Conservation (phyloP, 2,113 vertebrate genomes). For the Natator depressus region DNA sequence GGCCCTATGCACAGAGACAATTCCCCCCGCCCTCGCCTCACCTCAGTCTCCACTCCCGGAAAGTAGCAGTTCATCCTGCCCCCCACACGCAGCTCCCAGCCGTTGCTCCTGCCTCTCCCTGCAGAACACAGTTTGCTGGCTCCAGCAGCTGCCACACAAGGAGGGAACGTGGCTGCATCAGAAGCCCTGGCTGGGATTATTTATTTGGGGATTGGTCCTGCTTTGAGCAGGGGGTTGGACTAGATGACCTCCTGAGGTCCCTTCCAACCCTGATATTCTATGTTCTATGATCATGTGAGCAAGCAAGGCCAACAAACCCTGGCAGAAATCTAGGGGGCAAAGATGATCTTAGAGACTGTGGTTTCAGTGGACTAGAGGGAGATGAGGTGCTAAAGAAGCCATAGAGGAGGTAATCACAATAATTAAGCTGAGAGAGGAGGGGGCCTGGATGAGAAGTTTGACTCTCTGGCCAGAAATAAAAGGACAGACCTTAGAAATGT, state of each 20-base stretch:
- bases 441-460: fast-evolving
- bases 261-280: no score
- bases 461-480: not conserved
- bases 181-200: no score
- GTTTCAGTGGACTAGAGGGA: not conserved
- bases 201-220: no score
- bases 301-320: not conserved
- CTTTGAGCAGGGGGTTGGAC: no score
- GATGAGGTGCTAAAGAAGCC: not conserved
- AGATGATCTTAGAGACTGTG: not conserved
- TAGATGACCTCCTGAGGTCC: no score
- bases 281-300: not conserved
- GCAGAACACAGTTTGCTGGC: not conserved
- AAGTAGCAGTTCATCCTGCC: not conserved
- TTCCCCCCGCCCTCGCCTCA: no score
- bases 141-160: not conserved
- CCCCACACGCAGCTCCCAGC: not conserved
- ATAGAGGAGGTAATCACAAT: not conserved
- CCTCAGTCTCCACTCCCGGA: not conserved
- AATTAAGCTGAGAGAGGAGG: not conserved
- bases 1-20: not conserved
- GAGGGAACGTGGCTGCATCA: no score
- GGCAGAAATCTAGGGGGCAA: not conserved
- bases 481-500: not conserved
- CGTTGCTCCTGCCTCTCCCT: not conserved